phyloP scores from a whole-genome alignment of 2,113 vertebrate genomes.

The Notarius quadriscutis region DNA sequence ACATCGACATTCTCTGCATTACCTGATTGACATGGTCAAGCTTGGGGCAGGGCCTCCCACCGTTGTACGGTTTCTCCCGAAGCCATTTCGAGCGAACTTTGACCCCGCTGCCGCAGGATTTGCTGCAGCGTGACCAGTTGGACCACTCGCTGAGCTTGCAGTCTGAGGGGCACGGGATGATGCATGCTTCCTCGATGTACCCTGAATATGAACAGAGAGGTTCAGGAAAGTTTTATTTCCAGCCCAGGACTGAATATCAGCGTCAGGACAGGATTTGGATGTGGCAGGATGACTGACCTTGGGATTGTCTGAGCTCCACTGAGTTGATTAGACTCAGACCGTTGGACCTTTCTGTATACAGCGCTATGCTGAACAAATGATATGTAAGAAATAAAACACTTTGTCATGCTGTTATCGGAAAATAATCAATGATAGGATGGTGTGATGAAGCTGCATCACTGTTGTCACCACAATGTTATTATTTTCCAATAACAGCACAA shows the following conservation, averaged over 20 bases:
- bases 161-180: slow-evolving; percentile 94
- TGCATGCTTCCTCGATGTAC: slow-evolving; percentile 96
- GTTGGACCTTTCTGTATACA: neutral
- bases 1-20: neutral
- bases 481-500: neutral
- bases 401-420: neutral
- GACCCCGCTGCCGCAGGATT: slow-evolving; percentile 96
- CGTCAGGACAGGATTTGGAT: neutral
- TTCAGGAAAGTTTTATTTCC: neutral
- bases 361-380: neutral
- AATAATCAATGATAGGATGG: neutral
- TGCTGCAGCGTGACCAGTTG: slow-evolving; percentile 97
- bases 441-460: neutral
- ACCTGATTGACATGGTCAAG: slow-evolving; percentile 97
- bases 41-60: slow-evolving; percentile 94
- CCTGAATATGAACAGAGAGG: slow-evolving; percentile 58
- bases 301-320: neutral
- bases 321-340: neutral
- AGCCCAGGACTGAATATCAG: neutral
- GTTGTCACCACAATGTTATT: neutral
- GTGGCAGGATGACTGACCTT: neutral
- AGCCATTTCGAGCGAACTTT: slow-evolving; percentile 98
- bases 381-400: neutral
- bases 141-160: slow-evolving; percentile 99
- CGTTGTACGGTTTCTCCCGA: slow-evolving; percentile 93